phyloP scores from a whole-genome alignment of 2,888 invertebrate genomes.

The Thymelicus acteon region DNA sequence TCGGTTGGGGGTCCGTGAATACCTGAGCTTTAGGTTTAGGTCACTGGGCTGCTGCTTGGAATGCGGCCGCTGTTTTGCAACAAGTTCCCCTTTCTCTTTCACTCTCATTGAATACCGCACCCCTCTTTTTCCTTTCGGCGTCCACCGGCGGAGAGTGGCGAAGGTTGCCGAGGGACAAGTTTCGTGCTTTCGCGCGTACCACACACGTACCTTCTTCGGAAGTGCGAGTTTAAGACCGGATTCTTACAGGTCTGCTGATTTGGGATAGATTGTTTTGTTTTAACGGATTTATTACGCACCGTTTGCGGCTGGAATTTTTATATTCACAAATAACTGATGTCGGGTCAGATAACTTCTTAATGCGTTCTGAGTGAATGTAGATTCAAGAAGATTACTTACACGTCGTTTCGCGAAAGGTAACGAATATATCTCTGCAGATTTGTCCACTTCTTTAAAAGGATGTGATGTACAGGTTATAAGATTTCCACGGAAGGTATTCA shows the following conservation, averaged over 20 bases:
- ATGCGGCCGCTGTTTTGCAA: conserved; percentile 80
- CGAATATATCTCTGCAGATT: neutral
- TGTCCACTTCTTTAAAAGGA: conserved; percentile 17
- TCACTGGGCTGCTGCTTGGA: conserved; percentile 78
- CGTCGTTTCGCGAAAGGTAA: neutral
- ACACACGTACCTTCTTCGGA: conserved; percentile 60
- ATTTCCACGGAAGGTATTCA: conserved; percentile 7
- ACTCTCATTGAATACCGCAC: conserved; percentile 43
- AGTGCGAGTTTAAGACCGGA: conserved; percentile 55
- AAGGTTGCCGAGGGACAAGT: conserved; percentile 50
- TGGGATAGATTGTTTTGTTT: conserved; percentile 43
- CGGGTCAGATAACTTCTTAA: conserved; percentile 12
- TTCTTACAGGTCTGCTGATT: conserved; percentile 59
- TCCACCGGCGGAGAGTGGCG: conserved; percentile 44
- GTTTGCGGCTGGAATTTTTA: conserved; percentile 23
- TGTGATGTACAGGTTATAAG: conserved; percentile 11
- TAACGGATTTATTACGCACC: conserved; percentile 42
- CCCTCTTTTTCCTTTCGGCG: conserved; percentile 49
- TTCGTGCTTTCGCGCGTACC: conserved; percentile 43
- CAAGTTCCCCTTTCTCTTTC: conserved; percentile 72
- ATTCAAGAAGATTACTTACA: neutral
- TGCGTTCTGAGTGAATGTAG: conserved; percentile 20
- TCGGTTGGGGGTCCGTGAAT: conserved; percentile 42
- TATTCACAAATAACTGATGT: conserved; percentile 31
- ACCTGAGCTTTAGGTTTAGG: conserved; percentile 76